phyloP scores from a whole-genome alignment of 2,797 vertebrate species.

The Micrastur ruficollis region DNA sequence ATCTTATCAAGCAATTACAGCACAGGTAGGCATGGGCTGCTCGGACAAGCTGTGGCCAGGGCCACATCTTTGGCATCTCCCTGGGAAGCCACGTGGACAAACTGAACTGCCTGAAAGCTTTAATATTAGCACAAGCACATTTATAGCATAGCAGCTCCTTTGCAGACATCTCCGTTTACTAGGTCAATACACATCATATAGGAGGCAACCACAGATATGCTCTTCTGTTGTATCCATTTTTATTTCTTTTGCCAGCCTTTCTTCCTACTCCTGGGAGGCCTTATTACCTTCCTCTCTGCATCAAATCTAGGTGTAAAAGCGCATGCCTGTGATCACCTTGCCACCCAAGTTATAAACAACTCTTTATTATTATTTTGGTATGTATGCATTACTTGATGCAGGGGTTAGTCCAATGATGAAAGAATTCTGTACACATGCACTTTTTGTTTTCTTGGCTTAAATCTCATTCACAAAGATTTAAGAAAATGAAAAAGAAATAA shows the following conservation, averaged over 20 bases:
- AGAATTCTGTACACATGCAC: not conserved
- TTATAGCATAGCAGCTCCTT: slow-evolving; percentile 35
- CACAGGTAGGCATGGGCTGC: not conserved
- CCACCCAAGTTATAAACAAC: not conserved
- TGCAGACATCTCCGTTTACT: slow-evolving; percentile 54
- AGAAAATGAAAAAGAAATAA: not conserved
- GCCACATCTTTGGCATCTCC: not conserved
- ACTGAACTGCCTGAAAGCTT: slow-evolving; percentile 28
- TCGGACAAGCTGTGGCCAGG: not conserved
- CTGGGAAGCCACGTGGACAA: not conserved
- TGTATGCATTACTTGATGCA: not conserved
- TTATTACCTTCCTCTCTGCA: not conserved
- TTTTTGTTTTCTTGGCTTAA: not conserved
- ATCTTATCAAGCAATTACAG: not conserved
- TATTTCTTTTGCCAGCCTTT: slow-evolving; percentile 16
- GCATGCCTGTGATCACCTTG: not conserved
- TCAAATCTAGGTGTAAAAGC: not conserved
- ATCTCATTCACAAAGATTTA: not conserved
- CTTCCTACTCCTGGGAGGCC: not conserved
- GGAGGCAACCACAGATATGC: slow-evolving; percentile 22
- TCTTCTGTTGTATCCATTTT: not conserved
- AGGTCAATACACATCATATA: slow-evolving; percentile 45
- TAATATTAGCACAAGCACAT: slow-evolving; percentile 45
- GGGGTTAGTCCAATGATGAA: not conserved
- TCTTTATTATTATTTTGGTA: not conserved